A percentile compares a stretch with the other conserved stretches of the same genome.
These are phyloP conservation scores for Eulemur albifrons DNA, from an alignment of 2,797 vertebrate species.

Conservation along the genomic window DNA sequence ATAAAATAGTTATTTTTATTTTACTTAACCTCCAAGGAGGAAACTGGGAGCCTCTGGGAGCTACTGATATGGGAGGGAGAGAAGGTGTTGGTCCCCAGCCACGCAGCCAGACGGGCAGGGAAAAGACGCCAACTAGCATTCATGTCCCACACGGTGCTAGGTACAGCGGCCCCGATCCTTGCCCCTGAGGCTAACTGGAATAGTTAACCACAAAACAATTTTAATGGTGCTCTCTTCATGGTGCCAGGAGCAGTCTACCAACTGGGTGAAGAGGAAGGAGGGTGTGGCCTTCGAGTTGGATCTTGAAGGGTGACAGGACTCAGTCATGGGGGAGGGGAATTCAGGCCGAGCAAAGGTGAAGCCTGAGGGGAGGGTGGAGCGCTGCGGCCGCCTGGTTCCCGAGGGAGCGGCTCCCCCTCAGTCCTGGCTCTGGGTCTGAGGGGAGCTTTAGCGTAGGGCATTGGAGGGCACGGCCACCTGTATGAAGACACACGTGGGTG, in stretches of 20 bases:
- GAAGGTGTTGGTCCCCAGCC: not conserved
- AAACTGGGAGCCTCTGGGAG: not conserved
- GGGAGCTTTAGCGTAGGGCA: not conserved
- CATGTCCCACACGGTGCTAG: not conserved
- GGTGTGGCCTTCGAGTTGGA: not conserved
- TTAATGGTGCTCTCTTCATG: not conserved
- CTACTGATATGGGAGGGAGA: not conserved
- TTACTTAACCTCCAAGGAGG: not conserved
- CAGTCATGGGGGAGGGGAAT: not conserved
- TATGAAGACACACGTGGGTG: accelerated
- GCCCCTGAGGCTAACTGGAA: not conserved
- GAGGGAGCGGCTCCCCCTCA: not conserved
- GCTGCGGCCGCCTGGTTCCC: not conserved
- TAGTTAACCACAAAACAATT: not conserved
- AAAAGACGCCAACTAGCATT: not conserved
- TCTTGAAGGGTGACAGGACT: not conserved
- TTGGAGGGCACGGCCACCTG: not conserved
- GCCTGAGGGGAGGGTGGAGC: not conserved
- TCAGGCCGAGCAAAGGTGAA: not conserved
- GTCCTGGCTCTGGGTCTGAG: not conserved
- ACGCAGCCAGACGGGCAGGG: not conserved
- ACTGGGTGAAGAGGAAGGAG: not conserved
- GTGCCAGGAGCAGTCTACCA: not conserved
- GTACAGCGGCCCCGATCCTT: not conserved
- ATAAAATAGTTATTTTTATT: not conserved